Base-by-base conservation (phyloP, 1,140 invertebrate species). In the Euura saliciscinereae region DNA sequence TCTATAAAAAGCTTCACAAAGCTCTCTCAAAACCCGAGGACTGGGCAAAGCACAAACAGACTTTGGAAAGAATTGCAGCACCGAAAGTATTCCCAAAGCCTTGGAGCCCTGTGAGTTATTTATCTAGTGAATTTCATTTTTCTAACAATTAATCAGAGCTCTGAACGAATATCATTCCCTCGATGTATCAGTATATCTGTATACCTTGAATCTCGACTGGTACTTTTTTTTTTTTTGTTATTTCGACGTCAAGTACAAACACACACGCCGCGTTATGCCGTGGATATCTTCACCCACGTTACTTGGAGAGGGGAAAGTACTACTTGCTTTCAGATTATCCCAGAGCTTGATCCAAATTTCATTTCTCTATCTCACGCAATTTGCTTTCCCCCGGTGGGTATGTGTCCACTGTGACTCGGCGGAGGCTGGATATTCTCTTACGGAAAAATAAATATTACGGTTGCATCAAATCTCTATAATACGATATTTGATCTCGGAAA, bases 21-120 rank as follows among this genome's bases (percentile, higher is more conserved):
- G 72, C 42, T 69, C 71, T 83, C 2, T 46, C 13, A 44, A 81
- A 77, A 72, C 78, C 77, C 3, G 77, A 76, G 11, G 80, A 85
- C 59, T 84, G 80, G 82, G 71, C 81, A 42, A 76, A 75, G n/a
- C 80, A 84, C 72, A 67, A 76, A n/a, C 46, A 73, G 65, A 42
- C 69, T 11, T 44, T 85, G 59, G 65, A 78, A 43, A 78, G 66
- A 69, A 70, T 84, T 5, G 75, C 84, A 0, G 67, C 43, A 42
- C 82, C 84, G 3, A 84, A 82, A 72, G 43, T 65, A 1, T 46
- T 43, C 5, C 73, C 44, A 5, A 73, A 43, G 10, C 74, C 77
- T 5, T 74, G 72, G 68, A 66, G 69, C 0, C 59, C 43, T 3
- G 83, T 84, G 82, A 67, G 72, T 59, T 28, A 28, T 28, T 28